Base-by-base conservation (phyloP, 2,113 vertebrate species). In the Caranx melampygus region DNA sequence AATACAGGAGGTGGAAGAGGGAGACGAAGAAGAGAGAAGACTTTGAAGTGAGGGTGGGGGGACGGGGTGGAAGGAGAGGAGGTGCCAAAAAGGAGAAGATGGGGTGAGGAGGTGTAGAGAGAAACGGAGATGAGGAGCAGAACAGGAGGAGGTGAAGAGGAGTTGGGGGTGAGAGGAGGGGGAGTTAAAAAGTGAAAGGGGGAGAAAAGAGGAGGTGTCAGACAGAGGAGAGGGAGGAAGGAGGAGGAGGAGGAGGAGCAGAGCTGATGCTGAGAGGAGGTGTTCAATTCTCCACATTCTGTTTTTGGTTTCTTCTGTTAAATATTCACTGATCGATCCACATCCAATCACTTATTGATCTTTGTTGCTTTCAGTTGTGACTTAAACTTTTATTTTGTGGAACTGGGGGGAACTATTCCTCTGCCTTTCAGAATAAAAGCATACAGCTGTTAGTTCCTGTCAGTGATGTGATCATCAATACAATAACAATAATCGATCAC, bases 401-500 rank as follows among this genome's bases (percentile, higher is more conserved):
- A 9, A 57, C 5, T 52, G 37, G 35, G 45, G 21, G 44, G 11
- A 51, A 31, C 8, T 26, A 0, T 42, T 54, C 31, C 15, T 31
- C 34, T 31, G 59, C 34, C 71, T 59, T 51, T 74, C 59, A 74
- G n/a, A 63, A 54, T 74, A 74, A 74, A 74, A 54, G 57, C 35
- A 59, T 63, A 12, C n/a, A 12, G 14, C 34, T 71, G 14, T 47
- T 8, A n/a, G 3, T 55, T 26, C 4, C 3, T 52, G 6, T 12
- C 3, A 55, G 52, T 58, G 26, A 58, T 58, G 26, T 58, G 12
- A 55, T 55, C 3, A 55, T 51, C 49, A 15, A 13, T 20, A 6
- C 49, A 20, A 11, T 54, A 54, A n/a, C n/a, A n/a, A 54, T 21
- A 21, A 54, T 4, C 49, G 7, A 51, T 20, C 16, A 51, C 16